Base-by-base conservation (phyloP, 35 echinoderm and acorn worm species). In the Ophiothrix spiculata region DNA sequence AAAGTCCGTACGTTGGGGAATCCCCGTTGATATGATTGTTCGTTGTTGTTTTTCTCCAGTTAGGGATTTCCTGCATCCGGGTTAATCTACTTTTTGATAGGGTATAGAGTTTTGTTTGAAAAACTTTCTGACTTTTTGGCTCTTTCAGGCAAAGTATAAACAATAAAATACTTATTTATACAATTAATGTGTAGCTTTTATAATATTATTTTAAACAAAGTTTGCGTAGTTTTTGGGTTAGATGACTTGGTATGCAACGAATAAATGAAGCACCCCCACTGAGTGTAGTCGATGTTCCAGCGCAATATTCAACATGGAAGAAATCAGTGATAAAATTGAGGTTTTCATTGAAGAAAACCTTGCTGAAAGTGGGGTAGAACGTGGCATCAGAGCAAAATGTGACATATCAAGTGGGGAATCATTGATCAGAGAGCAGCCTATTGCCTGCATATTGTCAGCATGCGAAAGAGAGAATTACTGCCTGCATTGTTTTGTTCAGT, bases 291-390 rank as follows among this genome's bases (percentile, higher is more conserved):
- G n/a, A n/a, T n/a, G 42, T 19, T 10, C 42, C 19, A 19, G 42
- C 42, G 19, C 42, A 49, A 6, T 6, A 49, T 49, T 69, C 60
- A 69, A 15, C 10, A 69, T 10, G 60, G 17, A 25, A 28, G 1
- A 69, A 25, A 69, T 69, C 25, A 69, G 60, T 69, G 60, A 69
- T 2, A 69, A 69, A 69, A 69, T 69, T 28, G 60, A 69, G 60
- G 60, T 69, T 19, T 15, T 69, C 29, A 25, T 69, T 4, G 16
- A 69, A 6, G 60, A 69, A 69, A 69, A 69, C 3, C 8, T 4
- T 25, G 6, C 8, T 25, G 60, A 69, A 25, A 25, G 3, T 12
- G 60, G 60, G 3, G 4, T 28, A 25, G 6, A 69, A 15, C 60
- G 60, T 69, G 60, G 60, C 1, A 28, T 69, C 1, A 69, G 60